phyloP scores from a whole-genome alignment of 1,140 invertebrate species.

The Plectus sambesii region DNA sequence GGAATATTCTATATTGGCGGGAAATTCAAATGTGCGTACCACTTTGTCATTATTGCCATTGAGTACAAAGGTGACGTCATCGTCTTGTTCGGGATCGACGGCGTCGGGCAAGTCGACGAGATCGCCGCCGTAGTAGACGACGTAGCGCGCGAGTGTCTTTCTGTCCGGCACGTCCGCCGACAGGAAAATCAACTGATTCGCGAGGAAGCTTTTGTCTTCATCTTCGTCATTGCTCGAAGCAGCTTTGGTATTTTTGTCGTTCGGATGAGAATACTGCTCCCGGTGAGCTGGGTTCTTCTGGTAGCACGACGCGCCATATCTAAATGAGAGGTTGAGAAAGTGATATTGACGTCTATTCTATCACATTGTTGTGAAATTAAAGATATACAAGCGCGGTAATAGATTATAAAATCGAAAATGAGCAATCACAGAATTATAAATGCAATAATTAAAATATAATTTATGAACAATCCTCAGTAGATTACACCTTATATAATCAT shows the following conservation, averaged over 20 bases:
- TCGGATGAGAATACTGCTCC: constrained; percentile 29
- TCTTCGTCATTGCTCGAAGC: background rate
- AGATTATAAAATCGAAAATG: no score
- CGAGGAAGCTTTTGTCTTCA: background rate
- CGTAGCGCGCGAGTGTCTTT: background rate
- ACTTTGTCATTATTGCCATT: background rate
- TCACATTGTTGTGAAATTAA: background rate
- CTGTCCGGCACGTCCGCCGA: background rate
- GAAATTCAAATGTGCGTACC: background rate
- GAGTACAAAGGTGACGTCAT: background rate
- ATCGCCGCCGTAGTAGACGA: constrained; percentile 11
- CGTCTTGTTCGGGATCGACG: constrained; percentile 3
- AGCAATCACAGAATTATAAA: no score
- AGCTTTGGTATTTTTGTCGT: background rate
- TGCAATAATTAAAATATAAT: no score
- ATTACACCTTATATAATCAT: no score
- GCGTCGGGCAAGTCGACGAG: no score
- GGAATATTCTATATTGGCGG: background rate
- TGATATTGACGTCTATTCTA: background rate
- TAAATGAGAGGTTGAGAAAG: constrained; percentile 32
- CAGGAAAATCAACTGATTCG: background rate
- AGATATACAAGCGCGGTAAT: constrained; percentile 10
- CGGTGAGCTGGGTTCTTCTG: constrained; percentile 39
- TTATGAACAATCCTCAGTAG: no score
- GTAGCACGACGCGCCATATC: constrained; percentile 43